Conservation (phyloP, 2,888 invertebrate species). For the Panorpa germanica region DNA sequence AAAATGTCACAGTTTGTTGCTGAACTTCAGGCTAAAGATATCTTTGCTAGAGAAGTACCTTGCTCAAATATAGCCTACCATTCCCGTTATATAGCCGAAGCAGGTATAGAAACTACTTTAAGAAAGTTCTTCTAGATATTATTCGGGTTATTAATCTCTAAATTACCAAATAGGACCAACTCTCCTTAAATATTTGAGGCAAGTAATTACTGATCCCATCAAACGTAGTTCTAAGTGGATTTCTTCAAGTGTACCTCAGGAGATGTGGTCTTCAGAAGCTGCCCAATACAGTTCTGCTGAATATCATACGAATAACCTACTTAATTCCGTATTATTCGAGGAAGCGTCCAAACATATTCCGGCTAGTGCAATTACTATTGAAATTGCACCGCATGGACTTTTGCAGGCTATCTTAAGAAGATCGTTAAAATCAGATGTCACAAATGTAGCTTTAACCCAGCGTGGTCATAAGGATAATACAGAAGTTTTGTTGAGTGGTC, state of each 20-base stretch:
- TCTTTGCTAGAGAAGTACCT: slow-evolving; percentile 69
- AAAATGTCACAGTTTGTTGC: slow-evolving; percentile 44
- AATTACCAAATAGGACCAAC: slow-evolving; percentile 32
- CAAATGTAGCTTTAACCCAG: slow-evolving; percentile 59
- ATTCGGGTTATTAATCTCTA: slow-evolving; percentile 26
- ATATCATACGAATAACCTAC: slow-evolving; percentile 63
- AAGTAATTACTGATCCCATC: slow-evolving; percentile 45
- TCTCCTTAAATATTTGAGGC: slow-evolving; percentile 38
- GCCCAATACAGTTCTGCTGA: slow-evolving; percentile 53
- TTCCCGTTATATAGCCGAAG: slow-evolving; percentile 58
- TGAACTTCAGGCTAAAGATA: slow-evolving; percentile 43
- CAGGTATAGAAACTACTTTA: slow-evolving; percentile 22
- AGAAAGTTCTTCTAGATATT: slow-evolving; percentile 1
- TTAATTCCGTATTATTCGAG: slow-evolving; percentile 59
- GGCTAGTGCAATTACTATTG: slow-evolving; percentile 63
- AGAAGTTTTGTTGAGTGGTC: slow-evolving; percentile 35
- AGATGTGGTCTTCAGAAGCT: slow-evolving; percentile 45
- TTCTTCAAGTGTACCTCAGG: slow-evolving; percentile 59
- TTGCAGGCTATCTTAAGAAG: slow-evolving; percentile 73
- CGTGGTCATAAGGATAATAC: slow-evolving; percentile 44
- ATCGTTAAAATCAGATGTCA: slow-evolving; percentile 47
- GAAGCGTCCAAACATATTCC: slow-evolving; percentile 67
- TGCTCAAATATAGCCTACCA: slow-evolving; percentile 83
- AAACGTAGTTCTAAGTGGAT: slow-evolving; percentile 61
- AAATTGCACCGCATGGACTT: slow-evolving; percentile 79